These are phyloP conservation scores for Chorisops tibialis DNA, from an alignment of 2,888 invertebrate genomes.

Conservation along the genomic window DNA sequence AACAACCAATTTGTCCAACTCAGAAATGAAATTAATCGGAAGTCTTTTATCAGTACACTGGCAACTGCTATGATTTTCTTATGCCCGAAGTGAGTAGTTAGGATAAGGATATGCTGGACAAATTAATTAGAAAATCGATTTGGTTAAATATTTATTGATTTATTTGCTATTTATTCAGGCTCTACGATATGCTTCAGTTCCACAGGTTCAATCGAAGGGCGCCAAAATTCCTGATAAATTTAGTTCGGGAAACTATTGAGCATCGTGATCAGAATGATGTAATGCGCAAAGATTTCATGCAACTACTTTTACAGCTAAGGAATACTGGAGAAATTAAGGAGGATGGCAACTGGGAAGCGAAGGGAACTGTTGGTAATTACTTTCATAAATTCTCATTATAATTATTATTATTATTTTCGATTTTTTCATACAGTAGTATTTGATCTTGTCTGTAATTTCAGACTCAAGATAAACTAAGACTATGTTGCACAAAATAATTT, in stretches of 20 bases:
- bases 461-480: too few species aligned
- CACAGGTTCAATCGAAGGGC: not conserved
- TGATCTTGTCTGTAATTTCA: too few species aligned
- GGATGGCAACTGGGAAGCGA: conserved; percentile 27
- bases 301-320: conserved; percentile 43
- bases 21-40: conserved; percentile 29
- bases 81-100: conserved; percentile 32
- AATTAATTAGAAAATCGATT: not conserved
- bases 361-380: conserved; percentile 26
- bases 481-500: too few species aligned
- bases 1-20: conserved; percentile 38
- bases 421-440: too few species aligned
- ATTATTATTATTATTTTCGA: too few species aligned
- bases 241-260: conserved; percentile 44
- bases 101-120: too few species aligned
- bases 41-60: conserved; percentile 11
- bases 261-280: conserved; percentile 42
- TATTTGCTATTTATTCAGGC: conserved; percentile 18
- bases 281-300: conserved; percentile 45
- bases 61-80: conserved; percentile 24
- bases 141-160: not conserved
- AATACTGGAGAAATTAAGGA: conserved; percentile 34
- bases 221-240: conserved; percentile 26
- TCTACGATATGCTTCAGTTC: conserved; percentile 4
- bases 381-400: too few species aligned